phyloP scores from a whole-genome alignment of 1,140 invertebrate genomes.

The Cherax destructor region DNA sequence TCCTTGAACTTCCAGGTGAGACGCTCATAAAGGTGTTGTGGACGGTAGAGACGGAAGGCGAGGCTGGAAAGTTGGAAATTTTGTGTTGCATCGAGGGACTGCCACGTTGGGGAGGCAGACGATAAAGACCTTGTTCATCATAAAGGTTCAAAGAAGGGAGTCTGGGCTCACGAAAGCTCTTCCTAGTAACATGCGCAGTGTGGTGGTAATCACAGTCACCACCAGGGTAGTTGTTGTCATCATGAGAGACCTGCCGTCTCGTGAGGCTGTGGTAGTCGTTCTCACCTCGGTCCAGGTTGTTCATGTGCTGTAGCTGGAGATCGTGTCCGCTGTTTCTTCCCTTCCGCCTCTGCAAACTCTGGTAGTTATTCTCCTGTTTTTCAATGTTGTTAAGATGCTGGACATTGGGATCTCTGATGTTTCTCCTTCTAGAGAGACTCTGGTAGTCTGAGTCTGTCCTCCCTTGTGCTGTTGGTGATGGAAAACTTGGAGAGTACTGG shows the following conservation, averaged over 20 bases:
- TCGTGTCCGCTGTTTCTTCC: slow-evolving; percentile 10
- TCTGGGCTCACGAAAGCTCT: slow-evolving; percentile 7
- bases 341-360: background rate
- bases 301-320: slow-evolving; percentile 15
- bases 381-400: slow-evolving; percentile 38
- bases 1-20: slow-evolving; percentile 21
- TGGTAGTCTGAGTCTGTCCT: slow-evolving; percentile 28
- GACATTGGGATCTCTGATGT: slow-evolving; percentile 7
- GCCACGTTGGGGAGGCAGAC: slow-evolving; percentile 4
- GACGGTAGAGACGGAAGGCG: background rate
- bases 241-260: slow-evolving; percentile 32
- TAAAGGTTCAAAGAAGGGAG: slow-evolving; percentile 15
- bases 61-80: slow-evolving; percentile 33
- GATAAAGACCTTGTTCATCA: slow-evolving; percentile 16
- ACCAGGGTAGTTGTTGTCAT: slow-evolving; percentile 37
- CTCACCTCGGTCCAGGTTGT: slow-evolving; percentile 48
- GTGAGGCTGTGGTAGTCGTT: slow-evolving; percentile 16
- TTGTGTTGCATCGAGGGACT: slow-evolving; percentile 37
- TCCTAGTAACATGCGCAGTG: background rate
- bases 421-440: slow-evolving; percentile 25
- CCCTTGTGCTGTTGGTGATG: background rate
- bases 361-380: background rate
- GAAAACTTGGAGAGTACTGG: slow-evolving; percentile 6
- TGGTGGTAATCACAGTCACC: background rate
- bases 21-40: background rate